Conservation (phyloP, 2,113 vertebrate species). For the Proterorhinus semilunaris region DNA sequence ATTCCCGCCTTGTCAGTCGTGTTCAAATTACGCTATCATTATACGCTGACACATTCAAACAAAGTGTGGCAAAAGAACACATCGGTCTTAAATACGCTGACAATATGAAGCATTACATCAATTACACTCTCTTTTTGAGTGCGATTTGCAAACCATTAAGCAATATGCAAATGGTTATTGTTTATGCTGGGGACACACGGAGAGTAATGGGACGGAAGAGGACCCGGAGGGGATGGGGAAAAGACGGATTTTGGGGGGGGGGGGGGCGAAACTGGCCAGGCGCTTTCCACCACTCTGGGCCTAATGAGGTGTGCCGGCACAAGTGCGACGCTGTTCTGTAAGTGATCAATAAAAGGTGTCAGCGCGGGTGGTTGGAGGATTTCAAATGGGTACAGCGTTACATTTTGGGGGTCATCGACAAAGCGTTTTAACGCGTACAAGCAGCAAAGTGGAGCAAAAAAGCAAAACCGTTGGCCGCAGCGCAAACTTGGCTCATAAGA, state of each 20-base stretch:
- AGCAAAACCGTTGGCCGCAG: too few relatives aligned
- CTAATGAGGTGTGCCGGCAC: constrained; percentile 58
- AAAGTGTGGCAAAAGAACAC: constrained; percentile 43
- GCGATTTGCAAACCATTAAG: constrained; percentile 65
- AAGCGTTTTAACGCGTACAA: too few relatives aligned
- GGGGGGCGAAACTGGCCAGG: constrained; percentile 43
- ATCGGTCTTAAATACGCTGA: constrained; percentile 42
- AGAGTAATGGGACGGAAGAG: constrained; percentile 5
- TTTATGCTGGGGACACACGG: constrained; percentile 49
- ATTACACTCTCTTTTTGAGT: constrained; percentile 55
- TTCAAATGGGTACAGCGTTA: too few relatives aligned
- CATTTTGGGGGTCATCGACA: too few relatives aligned
- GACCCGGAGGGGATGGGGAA: background rate
- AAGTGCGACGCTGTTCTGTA: background rate
- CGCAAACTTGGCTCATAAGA: too few relatives aligned
- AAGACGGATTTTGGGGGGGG: constrained; percentile 43
- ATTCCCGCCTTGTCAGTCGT: too few relatives aligned
- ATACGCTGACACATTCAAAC: background rate
- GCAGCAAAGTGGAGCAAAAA: too few relatives aligned
- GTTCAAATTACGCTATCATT: background rate
- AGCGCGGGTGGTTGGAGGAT: background rate
- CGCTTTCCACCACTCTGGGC: constrained; percentile 40
- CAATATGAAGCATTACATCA: constrained; percentile 63
- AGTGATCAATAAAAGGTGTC: constrained; percentile 39
- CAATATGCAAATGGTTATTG: constrained; percentile 60